These are phyloP conservation scores for Platycheirus albimanus DNA, from an alignment of 2,888 invertebrate genomes.

Conservation along the genomic window DNA sequence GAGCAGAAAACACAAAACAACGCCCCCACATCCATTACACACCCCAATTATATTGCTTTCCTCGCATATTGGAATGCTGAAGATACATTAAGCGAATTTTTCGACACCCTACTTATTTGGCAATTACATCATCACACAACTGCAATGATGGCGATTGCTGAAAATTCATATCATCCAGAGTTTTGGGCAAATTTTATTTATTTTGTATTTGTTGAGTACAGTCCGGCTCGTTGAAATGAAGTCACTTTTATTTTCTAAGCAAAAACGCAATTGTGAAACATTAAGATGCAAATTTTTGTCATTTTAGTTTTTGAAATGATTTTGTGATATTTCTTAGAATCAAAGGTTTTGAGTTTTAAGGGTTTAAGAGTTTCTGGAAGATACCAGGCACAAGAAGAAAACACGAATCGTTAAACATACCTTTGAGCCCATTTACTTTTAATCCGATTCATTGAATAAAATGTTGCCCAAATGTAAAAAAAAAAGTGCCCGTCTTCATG, in stretches of 20 bases:
- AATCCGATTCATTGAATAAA: too few relatives aligned
- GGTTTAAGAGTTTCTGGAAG: too few relatives aligned
- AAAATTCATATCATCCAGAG: background rate
- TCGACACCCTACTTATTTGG: constrained; percentile 58
- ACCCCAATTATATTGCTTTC: constrained; percentile 30
- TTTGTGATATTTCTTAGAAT: too few relatives aligned
- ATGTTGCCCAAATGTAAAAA: too few relatives aligned
- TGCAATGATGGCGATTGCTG: background rate
- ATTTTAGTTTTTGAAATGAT: too few relatives aligned
- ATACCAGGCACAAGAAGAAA: too few relatives aligned
- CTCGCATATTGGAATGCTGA: constrained; percentile 20
- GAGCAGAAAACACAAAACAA: constrained; percentile 16
- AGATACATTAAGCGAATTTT: constrained; percentile 33
- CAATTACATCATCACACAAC: constrained; percentile 62
- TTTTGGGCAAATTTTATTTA: background rate
- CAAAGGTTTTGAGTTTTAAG: too few relatives aligned
- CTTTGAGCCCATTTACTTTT: too few relatives aligned
- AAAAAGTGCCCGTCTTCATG: too few relatives aligned
- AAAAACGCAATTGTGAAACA: background rate
- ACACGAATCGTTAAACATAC: too few relatives aligned
- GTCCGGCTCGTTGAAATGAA: background rate
- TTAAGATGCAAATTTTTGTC: too few relatives aligned
- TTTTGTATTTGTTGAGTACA: background rate
- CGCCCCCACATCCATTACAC: constrained; percentile 30
- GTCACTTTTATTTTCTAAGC: background rate